phyloP scores from a whole-genome alignment of 30 jellyfish, hydroid and myxozoan species.

The Clytia hemisphaerica region DNA sequence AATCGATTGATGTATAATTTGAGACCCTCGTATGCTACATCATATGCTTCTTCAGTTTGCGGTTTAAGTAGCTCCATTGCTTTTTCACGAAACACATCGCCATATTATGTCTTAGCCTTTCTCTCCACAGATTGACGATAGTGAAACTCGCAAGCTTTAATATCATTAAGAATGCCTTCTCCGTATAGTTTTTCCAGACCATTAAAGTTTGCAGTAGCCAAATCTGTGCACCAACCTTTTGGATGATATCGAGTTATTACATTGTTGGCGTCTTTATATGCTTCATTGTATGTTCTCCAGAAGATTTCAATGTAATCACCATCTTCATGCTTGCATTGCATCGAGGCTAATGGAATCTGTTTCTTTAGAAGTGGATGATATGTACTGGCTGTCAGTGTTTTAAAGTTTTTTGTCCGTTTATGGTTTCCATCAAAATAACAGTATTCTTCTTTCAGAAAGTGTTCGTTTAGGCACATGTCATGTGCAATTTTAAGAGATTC shows the following conservation, averaged over 20 bases:
- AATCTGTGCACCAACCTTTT: background rate
- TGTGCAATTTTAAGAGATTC: background rate
- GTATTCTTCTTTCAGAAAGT: slow-evolving; percentile 2
- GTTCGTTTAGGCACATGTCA: background rate
- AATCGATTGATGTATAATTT: background rate
- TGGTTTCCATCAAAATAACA: background rate
- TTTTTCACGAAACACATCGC: background rate
- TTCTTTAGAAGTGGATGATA: slow-evolving; percentile 4
- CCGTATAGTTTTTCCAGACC: background rate
- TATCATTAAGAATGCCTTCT: background rate
- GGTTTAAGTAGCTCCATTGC: background rate
- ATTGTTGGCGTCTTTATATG: background rate
- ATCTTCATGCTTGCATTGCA: slow-evolving; percentile 1
- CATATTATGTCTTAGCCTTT: background rate
- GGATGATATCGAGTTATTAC: background rate
- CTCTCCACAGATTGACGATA: background rate
- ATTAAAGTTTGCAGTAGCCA: slow-evolving; percentile 8
- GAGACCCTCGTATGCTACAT: background rate
- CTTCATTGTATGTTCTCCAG: background rate
- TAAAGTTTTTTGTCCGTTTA: background rate
- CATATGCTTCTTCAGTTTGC: too few species aligned
- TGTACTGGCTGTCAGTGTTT: background rate
- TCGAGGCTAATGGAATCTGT: background rate
- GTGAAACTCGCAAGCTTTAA: slow-evolving; percentile 5
- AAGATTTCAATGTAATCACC: background rate